Evolutionary conservation across 2,797 vertebrate genomes (phyloP), one percentile per base, ranked within the genome.

Genomic region (Eutrigla gurnardus): DNA sequence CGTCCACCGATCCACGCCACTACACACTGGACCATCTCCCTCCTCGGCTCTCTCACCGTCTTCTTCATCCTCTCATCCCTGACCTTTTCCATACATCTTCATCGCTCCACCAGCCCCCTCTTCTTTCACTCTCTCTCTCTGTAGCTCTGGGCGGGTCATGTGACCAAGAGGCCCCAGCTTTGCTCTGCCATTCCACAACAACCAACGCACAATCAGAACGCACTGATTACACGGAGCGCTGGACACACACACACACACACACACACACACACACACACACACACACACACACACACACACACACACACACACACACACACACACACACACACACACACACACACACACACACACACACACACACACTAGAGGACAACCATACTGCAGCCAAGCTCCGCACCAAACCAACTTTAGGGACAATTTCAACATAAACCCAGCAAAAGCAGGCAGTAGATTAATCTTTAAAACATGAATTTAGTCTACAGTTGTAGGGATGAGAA

Each of bases 81-180:
- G 58, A 63, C 52, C 67, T 43, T 68, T 65, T 77, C 45, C 46
- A 65, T 46, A 35, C 12, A 32, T 72, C 33, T 39, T 5, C 17
- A 46, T 77, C 33, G 37, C 39, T 18, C 17, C n/a, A 14, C 17
- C 50, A 3, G 2, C 4, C n/a, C 25, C 10, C 43, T 9, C 43
- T 4, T 50, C 11, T 17, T 17, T 43, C 49, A 4, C 58, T 32
- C 25, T 4, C 6, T 15, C 49, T 25, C 32, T 50, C 13, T 65
- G 18, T 33, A 13, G 58, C 71, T 59, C 36, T n/a, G 40, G 70
- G 72, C 42, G 2, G 52, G 36, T 77, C 84, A 83, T 53, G 82
- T 85, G 78, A 87, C 62, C 4, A 17, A 58, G 53, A 70, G 40
- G 71, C 73, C 68, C 58, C 69, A 70, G 70, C 77, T 75, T 81